A percentile compares a stretch with the other conserved stretches of the same genome.
These are phyloP conservation scores for Buathra laborator DNA, from an alignment of 2,888 invertebrate genomes.

Conservation along the genomic window DNA sequence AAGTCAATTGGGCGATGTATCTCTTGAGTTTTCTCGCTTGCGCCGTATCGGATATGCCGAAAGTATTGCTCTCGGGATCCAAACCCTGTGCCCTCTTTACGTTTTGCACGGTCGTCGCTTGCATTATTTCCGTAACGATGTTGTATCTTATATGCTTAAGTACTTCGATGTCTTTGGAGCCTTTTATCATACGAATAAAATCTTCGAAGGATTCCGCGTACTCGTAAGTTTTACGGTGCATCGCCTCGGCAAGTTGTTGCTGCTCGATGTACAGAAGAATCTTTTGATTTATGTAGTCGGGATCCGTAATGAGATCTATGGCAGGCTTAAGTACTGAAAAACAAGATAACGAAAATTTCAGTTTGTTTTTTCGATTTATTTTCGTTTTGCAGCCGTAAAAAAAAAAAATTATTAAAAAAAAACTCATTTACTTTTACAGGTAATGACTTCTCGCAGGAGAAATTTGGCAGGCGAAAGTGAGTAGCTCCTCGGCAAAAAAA, in stretches of 20 bases:
- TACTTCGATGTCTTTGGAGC: slow-evolving; percentile 92
- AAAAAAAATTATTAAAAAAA: too few relatives aligned
- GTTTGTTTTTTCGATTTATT: neutral
- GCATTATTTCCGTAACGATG: slow-evolving; percentile 97
- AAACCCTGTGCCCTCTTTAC: slow-evolving; percentile 94
- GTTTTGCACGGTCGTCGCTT: slow-evolving; percentile 96
- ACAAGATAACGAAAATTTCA: slow-evolving; percentile 34
- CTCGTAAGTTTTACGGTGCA: slow-evolving; percentile 93
- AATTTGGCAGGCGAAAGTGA: slow-evolving; percentile 92
- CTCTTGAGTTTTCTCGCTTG: slow-evolving; percentile 93
- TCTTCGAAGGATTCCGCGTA: slow-evolving; percentile 96
- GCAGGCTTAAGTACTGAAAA: slow-evolving; percentile 92
- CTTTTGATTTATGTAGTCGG: slow-evolving; percentile 96
- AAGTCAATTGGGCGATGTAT: slow-evolving; percentile 93
- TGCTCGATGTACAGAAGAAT: slow-evolving; percentile 93
- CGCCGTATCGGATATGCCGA: slow-evolving; percentile 91
- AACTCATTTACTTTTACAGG: slow-evolving; percentile 90
- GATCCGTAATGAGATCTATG: slow-evolving; percentile 94
- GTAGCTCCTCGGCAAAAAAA: slow-evolving; percentile 93
- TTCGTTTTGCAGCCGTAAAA: neutral
- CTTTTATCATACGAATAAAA: slow-evolving; percentile 93
- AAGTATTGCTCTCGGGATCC: slow-evolving; percentile 87
- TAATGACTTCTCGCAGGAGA: slow-evolving; percentile 93
- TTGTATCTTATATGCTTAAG: slow-evolving; percentile 94
- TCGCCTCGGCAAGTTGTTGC: slow-evolving; percentile 91